phyloP scores from a whole-genome alignment of 2,888 invertebrate species.

The Volucella inflata region DNA sequence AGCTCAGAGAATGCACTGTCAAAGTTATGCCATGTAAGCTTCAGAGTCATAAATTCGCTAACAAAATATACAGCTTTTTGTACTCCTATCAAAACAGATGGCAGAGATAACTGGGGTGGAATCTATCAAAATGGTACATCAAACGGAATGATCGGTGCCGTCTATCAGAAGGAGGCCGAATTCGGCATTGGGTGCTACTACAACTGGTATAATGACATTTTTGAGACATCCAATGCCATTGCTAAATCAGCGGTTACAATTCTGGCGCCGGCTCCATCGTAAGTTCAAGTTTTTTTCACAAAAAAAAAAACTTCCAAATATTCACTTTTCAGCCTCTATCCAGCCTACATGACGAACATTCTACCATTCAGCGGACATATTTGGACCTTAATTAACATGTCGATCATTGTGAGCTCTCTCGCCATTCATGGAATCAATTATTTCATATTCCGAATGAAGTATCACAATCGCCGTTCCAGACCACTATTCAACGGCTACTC shows the following conservation, averaged over 20 bases:
- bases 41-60: neutral
- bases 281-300: slow-evolving; percentile 39
- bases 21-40: slow-evolving; percentile 81
- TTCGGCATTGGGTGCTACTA: slow-evolving; percentile 82
- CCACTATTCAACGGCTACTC: slow-evolving; percentile 67
- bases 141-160: slow-evolving; percentile 81
- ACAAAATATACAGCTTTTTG: neutral
- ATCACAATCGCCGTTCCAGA: neutral
- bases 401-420: slow-evolving; percentile 78
- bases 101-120: slow-evolving; percentile 81
- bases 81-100: slow-evolving; percentile 77
- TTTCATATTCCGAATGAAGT: slow-evolving; percentile 67
- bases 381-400: slow-evolving; percentile 78
- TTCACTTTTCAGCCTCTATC: slow-evolving; percentile 77
- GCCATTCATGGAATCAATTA: slow-evolving; percentile 78
- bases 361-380: slow-evolving; percentile 79
- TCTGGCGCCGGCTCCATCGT: slow-evolving; percentile 81
- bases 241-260: slow-evolving; percentile 82
- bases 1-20: slow-evolving; percentile 80
- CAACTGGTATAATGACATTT: slow-evolving; percentile 82
- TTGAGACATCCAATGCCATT: slow-evolving; percentile 81
- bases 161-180: slow-evolving; percentile 80
- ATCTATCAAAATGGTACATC: slow-evolving; percentile 81
- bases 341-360: slow-evolving; percentile 80
- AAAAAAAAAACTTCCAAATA: neutral